These are phyloP conservation scores for Coleophora deauratella DNA, from an alignment of 2,888 invertebrate species.

Conservation along the genomic window DNA sequence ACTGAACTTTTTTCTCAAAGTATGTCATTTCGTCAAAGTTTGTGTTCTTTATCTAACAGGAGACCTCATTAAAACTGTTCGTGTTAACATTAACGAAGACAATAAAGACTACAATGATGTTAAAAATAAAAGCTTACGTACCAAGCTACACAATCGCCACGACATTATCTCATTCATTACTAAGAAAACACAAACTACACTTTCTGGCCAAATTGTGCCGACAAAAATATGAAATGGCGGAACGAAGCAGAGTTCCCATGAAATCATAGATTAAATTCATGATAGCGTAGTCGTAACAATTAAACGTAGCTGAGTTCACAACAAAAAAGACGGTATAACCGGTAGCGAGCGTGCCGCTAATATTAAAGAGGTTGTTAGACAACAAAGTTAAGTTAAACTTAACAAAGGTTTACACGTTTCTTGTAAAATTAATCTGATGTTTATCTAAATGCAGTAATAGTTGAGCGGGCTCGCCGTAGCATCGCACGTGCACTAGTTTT, in stretches of 20 bases:
- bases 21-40: slow-evolving; percentile 22
- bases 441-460: slow-evolving; percentile 57
- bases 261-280: slow-evolving; percentile 56
- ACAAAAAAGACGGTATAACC: slow-evolving; percentile 47
- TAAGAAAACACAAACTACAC: slow-evolving; percentile 44
- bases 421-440: slow-evolving; percentile 64
- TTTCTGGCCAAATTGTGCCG: slow-evolving; percentile 43
- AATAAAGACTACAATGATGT: slow-evolving; percentile 49
- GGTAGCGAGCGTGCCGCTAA: slow-evolving; percentile 67
- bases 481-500: slow-evolving; percentile 63
- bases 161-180: slow-evolving; percentile 56
- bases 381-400: slow-evolving; percentile 23
- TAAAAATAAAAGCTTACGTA: slow-evolving; percentile 33
- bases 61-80: slow-evolving; percentile 42
- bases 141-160: slow-evolving; percentile 40
- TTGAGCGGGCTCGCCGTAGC: slow-evolving; percentile 31
- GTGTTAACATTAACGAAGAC: slow-evolving; percentile 46
- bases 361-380: slow-evolving; percentile 53
- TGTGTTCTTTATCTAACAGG: slow-evolving; percentile 34
- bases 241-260: slow-evolving; percentile 53
- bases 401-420: slow-evolving; percentile 61
- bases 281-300: slow-evolving; percentile 61
- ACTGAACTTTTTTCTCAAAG: too few relatives aligned
- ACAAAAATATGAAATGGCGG: slow-evolving; percentile 58
- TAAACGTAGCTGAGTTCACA: slow-evolving; percentile 49